These are phyloP conservation scores for Ciconia nigra DNA, from an alignment of 2,797 vertebrate species.

Conservation along the genomic window DNA sequence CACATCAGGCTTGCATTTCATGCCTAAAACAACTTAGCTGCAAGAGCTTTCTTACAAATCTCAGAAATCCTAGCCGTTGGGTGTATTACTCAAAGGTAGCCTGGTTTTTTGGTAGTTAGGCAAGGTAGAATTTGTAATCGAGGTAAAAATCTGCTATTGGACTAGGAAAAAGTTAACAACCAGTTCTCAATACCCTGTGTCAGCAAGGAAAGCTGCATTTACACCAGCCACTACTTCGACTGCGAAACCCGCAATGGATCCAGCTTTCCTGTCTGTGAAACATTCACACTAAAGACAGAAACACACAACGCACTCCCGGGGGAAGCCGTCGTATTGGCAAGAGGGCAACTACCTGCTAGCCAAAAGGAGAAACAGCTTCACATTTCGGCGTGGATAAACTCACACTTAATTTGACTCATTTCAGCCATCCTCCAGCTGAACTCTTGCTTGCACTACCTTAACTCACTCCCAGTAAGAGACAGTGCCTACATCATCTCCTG, in stretches of 20 bases:
- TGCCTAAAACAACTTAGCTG: not conserved
- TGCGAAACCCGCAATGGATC: not conserved
- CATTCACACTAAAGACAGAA: not conserved
- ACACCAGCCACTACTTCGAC: not conserved
- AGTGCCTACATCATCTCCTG: not conserved
- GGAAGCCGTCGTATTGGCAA: not conserved
- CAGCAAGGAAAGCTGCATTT: not conserved
- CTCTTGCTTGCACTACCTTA: not conserved
- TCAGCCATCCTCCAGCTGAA: not conserved
- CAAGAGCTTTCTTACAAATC: not conserved
- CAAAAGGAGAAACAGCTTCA: not conserved
- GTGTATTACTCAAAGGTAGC: not conserved
- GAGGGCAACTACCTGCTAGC: not conserved
- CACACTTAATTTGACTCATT: not conserved
- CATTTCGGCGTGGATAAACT: fast-evolving
- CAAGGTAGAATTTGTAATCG: not conserved
- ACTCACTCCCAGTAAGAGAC: not conserved
- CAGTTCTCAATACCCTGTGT: not conserved
- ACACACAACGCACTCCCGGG: fast-evolving
- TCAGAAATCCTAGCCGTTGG: fast-evolving
- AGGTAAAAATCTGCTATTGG: not conserved
- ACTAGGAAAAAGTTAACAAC: not conserved
- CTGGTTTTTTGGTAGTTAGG: not conserved
- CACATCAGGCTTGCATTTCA: too few relatives aligned
- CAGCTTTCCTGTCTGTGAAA: not conserved